Percentiles rank a stretch among this genome's conserved stretches.
Evolutionary conservation across 2,797 vertebrate species (phyloP).

Genomic region (Myiotriccus ornatus): DNA sequence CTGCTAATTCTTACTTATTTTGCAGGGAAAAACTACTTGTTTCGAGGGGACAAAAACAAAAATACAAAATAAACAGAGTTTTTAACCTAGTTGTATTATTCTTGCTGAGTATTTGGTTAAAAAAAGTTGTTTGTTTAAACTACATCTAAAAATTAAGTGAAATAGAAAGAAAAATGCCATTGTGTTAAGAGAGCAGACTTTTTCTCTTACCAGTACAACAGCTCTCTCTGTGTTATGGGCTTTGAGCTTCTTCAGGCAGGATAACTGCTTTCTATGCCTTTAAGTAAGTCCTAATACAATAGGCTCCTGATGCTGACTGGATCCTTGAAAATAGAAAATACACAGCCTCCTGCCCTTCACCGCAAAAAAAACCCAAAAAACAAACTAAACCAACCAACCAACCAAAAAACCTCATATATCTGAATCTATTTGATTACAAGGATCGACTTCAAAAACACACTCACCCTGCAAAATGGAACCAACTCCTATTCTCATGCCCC

Average conservation of each 20-base stretch:
- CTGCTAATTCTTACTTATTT: not conserved
- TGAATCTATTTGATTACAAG: not conserved
- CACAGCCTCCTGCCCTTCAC: too few species aligned
- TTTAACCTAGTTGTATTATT: not conserved
- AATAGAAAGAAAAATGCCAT: not conserved
- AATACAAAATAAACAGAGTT: not conserved
- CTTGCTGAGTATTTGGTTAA: not conserved
- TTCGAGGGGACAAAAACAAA: not conserved
- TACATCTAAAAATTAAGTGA: not conserved
- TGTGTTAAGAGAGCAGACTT: not conserved
- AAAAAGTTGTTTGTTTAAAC: not conserved
- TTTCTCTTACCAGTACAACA: not conserved
- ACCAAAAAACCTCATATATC: too few species aligned
- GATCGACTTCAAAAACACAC: not conserved
- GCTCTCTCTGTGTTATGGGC: not conserved
- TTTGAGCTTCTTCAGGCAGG: not conserved
- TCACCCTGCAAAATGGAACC: not conserved
- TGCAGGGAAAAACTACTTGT: not conserved
- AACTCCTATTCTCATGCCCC: not conserved
- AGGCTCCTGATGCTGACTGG: not conserved
- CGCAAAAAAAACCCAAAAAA: too few species aligned
- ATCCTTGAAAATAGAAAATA: not conserved
- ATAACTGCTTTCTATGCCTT: not conserved
- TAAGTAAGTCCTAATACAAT: not conserved
- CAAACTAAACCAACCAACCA: too few species aligned